phyloP scores from a whole-genome alignment of 2,888 invertebrate genomes.

The Colletes collaris region DNA sequence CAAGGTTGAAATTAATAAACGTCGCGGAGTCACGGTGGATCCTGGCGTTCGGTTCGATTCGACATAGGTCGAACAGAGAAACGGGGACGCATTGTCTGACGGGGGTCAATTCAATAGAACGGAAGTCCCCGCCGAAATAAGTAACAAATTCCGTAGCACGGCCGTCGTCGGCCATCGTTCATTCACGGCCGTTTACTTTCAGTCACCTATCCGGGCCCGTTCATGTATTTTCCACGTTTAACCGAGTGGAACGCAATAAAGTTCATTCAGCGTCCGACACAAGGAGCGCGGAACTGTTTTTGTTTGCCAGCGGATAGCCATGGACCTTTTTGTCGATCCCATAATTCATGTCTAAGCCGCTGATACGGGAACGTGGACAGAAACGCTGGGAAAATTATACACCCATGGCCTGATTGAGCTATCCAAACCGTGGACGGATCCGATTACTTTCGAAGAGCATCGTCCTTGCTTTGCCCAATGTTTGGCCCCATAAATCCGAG shows the following conservation, averaged over 20 bases:
- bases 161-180: slow-evolving; percentile 33
- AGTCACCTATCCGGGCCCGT: slow-evolving; percentile 28
- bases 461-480: too few relatives aligned
- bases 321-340: background rate
- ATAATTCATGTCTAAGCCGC: background rate
- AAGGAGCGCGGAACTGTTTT: slow-evolving; percentile 25
- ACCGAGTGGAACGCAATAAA: slow-evolving; percentile 57
- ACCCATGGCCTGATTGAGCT: too few relatives aligned
- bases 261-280: slow-evolving; percentile 30
- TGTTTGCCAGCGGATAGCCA: background rate
- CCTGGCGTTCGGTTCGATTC: background rate
- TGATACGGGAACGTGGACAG: too few relatives aligned
- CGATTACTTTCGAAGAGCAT: too few relatives aligned
- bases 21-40: background rate
- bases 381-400: too few relatives aligned
- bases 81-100: background rate
- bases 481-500: too few relatives aligned
- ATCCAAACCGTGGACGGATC: too few relatives aligned
- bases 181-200: slow-evolving; percentile 48
- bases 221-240: slow-evolving; percentile 49
- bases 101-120: slow-evolving; percentile 11
- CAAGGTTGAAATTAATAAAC: background rate
- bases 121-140: slow-evolving; percentile 4
- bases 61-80: background rate
- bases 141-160: slow-evolving; percentile 9